Conservation (phyloP, 2,888 invertebrate species). For the Trachelus troglodyta region DNA sequence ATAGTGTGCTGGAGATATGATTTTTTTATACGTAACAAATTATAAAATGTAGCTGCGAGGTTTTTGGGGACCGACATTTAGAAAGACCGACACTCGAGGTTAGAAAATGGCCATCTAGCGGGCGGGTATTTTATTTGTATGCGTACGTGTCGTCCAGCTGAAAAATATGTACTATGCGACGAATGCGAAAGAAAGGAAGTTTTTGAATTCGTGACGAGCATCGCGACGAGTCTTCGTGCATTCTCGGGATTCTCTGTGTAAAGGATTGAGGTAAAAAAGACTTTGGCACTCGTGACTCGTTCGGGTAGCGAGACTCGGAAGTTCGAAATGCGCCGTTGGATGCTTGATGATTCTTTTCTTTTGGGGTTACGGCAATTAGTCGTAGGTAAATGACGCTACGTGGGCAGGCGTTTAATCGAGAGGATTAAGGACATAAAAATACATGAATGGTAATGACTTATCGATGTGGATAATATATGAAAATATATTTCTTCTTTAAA, state of each 20-base stretch:
- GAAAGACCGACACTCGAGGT: too few relatives aligned
- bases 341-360: neutral
- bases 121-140: neutral
- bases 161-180: neutral
- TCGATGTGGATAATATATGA: neutral
- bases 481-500: neutral
- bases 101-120: neutral
- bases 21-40: neutral
- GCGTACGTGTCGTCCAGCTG: neutral
- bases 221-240: neutral
- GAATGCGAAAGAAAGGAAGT: neutral
- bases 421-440: neutral
- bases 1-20: neutral
- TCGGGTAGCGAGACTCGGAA: neutral
- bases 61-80: neutral
- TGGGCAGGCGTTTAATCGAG: neutral
- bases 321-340: neutral
- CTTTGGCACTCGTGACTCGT: neutral
- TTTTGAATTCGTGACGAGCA: neutral
- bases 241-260: neutral
- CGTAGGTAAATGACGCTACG: neutral
- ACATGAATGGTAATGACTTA: neutral
- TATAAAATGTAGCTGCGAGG: neutral
- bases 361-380: neutral
- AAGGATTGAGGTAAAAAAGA: too few relatives aligned